Conservation (phyloP, 2,797 vertebrate species). For the Pseudochirops corinnae region DNA sequence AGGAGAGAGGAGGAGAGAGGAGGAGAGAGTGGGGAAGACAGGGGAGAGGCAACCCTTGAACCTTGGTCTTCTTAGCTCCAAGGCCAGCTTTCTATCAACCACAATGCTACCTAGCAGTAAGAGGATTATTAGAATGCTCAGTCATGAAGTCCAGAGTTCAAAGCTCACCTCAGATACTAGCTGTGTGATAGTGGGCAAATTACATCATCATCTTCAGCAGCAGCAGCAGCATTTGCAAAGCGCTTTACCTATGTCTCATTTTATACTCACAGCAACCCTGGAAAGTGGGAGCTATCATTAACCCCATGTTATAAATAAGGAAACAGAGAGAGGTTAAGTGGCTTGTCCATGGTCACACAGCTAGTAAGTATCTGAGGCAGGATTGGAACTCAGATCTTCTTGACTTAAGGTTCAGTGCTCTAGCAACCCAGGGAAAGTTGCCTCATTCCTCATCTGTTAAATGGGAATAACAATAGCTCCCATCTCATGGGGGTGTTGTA, state of each 20-base stretch:
- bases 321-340: neutral
- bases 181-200: neutral
- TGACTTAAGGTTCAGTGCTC: neutral
- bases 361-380: neutral
- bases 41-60: neutral
- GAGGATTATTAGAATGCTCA: neutral
- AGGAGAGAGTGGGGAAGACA: no score
- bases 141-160: neutral
- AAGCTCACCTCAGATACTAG: neutral
- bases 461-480: neutral
- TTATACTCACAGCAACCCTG: neutral
- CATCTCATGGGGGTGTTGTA: neutral
- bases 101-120: neutral
- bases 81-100: neutral
- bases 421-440: neutral
- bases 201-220: neutral
- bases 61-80: neutral
- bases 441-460: neutral
- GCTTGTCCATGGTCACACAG: neutral
- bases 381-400: neutral
- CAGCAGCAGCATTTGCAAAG: neutral
- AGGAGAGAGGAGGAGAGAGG: no score
- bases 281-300: neutral
- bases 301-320: neutral
- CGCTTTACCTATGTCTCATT: neutral